Percentiles rank a stretch among this genome's conserved stretches.
These are phyloP conservation scores for Epizoanthus ramosus DNA, from an alignment of 92 coral and sea anemone genomes.

Conservation along the genomic window DNA sequence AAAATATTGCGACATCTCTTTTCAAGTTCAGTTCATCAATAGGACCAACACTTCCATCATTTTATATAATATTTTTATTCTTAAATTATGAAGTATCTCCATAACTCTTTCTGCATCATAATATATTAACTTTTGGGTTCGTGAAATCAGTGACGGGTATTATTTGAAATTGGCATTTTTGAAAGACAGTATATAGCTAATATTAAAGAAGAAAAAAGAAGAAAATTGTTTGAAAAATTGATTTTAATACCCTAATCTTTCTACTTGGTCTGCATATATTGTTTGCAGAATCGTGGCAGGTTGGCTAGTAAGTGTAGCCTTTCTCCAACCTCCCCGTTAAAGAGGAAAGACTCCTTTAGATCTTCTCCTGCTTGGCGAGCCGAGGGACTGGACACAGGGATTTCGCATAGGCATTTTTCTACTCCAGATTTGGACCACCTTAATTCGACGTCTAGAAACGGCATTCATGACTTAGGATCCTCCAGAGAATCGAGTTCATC, in stretches of 20 bases:
- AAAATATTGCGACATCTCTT: background rate
- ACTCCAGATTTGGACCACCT: constrained; percentile 68
- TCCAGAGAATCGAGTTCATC: constrained; percentile 74
- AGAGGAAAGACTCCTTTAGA: constrained; percentile 67
- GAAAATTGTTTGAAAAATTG: too few relatives aligned
- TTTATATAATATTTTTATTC: background rate
- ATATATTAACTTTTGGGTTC: constrained; percentile 1
- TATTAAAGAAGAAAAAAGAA: too few relatives aligned
- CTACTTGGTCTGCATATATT: background rate
- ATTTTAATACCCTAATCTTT: too few relatives aligned
- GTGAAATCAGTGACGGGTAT: constrained; percentile 60
- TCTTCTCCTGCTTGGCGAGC: constrained; percentile 69
- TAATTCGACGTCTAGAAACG: constrained; percentile 57
- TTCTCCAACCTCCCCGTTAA: constrained; percentile 82
- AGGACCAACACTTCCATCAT: background rate
- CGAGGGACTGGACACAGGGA: constrained; percentile 62
- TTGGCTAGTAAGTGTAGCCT: constrained; percentile 94
- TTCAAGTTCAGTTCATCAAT: background rate
- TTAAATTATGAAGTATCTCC: background rate
- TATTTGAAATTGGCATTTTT: too few relatives aligned
- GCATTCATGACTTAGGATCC: constrained; percentile 55
- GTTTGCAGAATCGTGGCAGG: constrained; percentile 93
- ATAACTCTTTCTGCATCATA: too few relatives aligned
- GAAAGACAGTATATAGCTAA: too few relatives aligned
- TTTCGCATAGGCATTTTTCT: constrained; percentile 68